These are phyloP conservation scores for Perognathus longimembris DNA, from an alignment of 2,113 vertebrate species.

Conservation along the genomic window DNA sequence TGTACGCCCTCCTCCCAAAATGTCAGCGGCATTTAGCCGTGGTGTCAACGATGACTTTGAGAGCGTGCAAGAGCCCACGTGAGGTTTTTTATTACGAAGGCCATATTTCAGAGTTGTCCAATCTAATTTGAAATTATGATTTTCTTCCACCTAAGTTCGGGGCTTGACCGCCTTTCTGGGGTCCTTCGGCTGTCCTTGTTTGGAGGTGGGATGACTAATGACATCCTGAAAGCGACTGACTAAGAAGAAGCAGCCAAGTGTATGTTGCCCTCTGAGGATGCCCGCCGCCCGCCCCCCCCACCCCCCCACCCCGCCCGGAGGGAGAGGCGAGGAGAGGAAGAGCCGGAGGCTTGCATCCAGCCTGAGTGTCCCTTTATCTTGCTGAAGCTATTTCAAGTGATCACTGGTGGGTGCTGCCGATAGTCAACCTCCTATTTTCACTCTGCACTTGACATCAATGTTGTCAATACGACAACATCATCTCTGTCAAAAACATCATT, in stretches of 20 bases:
- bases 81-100: conserved; percentile 67
- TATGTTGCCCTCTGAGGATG: conserved; percentile 85
- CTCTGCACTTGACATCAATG: conserved; percentile 75
- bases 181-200: conserved; percentile 68
- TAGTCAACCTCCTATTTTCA: conserved; percentile 76
- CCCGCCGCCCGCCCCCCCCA: too few relatives aligned
- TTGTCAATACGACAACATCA: conserved; percentile 74
- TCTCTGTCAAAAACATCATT: conserved; percentile 81
- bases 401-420: conserved; percentile 76
- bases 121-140: conserved; percentile 63
- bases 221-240: conserved; percentile 84
- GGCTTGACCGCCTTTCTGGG: conserved; percentile 75
- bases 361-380: conserved; percentile 66
- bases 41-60: conserved; percentile 65
- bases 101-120: conserved; percentile 60
- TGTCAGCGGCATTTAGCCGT: conserved; percentile 22
- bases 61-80: conserved; percentile 16
- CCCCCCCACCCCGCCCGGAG: conserved; percentile 64
- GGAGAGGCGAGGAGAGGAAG: not conserved
- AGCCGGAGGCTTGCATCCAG: conserved; percentile 35
- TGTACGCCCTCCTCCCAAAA: conserved; percentile 51
- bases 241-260: conserved; percentile 79
- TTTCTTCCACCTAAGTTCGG: conserved; percentile 63
- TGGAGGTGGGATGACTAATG: conserved; percentile 61
- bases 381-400: conserved; percentile 71